Percentiles rank a stretch among this genome's conserved stretches.
These are phyloP conservation scores for Thaumatotibia leucotreta DNA, from an alignment of 1,140 invertebrate species.

Conservation along the genomic window DNA sequence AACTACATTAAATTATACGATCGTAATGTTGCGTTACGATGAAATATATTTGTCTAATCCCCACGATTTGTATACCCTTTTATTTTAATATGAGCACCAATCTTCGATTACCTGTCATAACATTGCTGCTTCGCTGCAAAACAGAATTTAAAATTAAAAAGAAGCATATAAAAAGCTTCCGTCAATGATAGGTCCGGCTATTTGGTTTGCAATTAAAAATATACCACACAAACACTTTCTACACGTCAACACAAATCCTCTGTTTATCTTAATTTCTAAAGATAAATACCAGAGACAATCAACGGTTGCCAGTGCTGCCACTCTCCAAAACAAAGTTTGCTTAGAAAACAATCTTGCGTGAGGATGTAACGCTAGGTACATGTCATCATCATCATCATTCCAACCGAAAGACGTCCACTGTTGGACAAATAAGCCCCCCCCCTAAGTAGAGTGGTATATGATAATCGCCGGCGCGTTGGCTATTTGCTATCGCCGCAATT, in stretches of 20 bases:
- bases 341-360: constrained; percentile 17
- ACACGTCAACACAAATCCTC: constrained; percentile 32
- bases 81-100: too few relatives aligned
- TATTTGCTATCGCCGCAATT: too few relatives aligned
- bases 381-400: background rate
- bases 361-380: background rate
- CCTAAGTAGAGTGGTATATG: too few relatives aligned
- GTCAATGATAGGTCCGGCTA: too few relatives aligned
- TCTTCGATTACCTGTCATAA: background rate
- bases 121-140: background rate
- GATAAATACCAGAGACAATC: constrained; percentile 46
- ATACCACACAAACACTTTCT: constrained; percentile 46
- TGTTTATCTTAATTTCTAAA: constrained; percentile 58
- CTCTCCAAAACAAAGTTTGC: constrained; percentile 40
- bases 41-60: too few relatives aligned
- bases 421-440: too few relatives aligned
- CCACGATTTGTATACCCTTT: too few relatives aligned
- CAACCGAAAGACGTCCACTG: too few relatives aligned
- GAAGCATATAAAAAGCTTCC: background rate
- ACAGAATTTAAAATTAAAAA: background rate
- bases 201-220: constrained; percentile 39
- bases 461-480: too few relatives aligned
- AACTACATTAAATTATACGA: too few relatives aligned
- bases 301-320: constrained; percentile 29
- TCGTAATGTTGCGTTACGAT: too few relatives aligned